These are phyloP conservation scores for Nephrocerus scutellatus DNA, from an alignment of 2,888 invertebrate species.

Conservation along the genomic window DNA sequence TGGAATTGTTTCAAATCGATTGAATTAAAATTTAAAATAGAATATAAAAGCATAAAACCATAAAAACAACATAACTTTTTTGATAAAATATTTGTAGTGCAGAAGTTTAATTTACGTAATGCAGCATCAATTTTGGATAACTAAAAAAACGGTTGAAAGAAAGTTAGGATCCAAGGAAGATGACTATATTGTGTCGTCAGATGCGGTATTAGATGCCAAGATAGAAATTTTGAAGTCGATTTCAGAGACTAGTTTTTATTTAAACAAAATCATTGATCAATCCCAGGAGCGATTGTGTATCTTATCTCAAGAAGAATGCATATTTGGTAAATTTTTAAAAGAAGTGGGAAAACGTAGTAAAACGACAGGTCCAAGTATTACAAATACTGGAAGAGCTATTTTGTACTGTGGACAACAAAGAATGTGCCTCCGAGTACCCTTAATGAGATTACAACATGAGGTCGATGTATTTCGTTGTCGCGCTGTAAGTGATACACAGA, in stretches of 20 bases:
- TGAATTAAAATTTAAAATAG: no score
- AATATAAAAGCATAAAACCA: no score
- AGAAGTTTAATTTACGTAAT: no score
- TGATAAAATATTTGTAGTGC: no score
- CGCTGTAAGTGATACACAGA: slow-evolving; percentile 87
- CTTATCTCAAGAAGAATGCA: slow-evolving; percentile 92
- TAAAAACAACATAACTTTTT: no score
- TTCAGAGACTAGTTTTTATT: slow-evolving; percentile 78
- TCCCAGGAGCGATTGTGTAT: slow-evolving; percentile 90
- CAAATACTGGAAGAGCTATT: slow-evolving; percentile 76
- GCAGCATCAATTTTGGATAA: slow-evolving; percentile 97
- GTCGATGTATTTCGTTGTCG: slow-evolving; percentile 95
- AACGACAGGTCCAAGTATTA: slow-evolving; percentile 81
- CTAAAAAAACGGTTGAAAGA: slow-evolving; percentile 88
- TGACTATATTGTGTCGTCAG: slow-evolving; percentile 91
- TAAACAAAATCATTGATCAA: slow-evolving; percentile 82
- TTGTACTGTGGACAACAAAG: slow-evolving; percentile 89
- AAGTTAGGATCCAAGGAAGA: slow-evolving; percentile 96
- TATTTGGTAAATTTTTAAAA: slow-evolving; percentile 88
- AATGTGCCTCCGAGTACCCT: slow-evolving; percentile 74
- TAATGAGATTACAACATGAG: slow-evolving; percentile 84
- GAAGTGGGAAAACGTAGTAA: slow-evolving; percentile 83
- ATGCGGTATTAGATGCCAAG: slow-evolving; percentile 94
- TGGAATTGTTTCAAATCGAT: no score
- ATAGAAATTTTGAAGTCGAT: slow-evolving; percentile 74